Evolutionary conservation across 2,797 vertebrate genomes (phyloP), one percentile per base, ranked within the genome.

Genomic region (Cyprinodon diabolis): DNA sequence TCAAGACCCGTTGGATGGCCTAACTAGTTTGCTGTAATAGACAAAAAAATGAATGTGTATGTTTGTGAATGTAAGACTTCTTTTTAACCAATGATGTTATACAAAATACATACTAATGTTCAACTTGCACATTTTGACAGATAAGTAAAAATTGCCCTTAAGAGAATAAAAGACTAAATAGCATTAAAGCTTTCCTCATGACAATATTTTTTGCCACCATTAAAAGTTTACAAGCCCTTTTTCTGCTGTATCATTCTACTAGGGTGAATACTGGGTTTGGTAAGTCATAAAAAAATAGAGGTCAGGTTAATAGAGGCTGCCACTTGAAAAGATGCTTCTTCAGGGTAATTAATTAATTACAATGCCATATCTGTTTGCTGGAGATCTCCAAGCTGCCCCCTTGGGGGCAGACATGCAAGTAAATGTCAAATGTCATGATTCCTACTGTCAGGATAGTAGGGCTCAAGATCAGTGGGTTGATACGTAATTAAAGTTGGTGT

Each of bases 321-420:
- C 81, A 79, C 75, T 87, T 25, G 65, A 77, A 86, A 80, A 77
- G 30, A 87, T 75, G 56, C 40, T 75, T 56, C 79, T 87, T 90
- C 76, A 86, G 86, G 82, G 71, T 91, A 89, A 91, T 93, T 91
- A 91, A 91, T 91, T 84, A 87, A 90, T 92, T 84, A 86, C 85
- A 15, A 63, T 89, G 83, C 77, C 75, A 81, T 87, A 75, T 77
- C 80, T 85, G 80, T 91, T 85, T 86, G 75, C 76, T 76, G 80
- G 77, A 80, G 75, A 81, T 86, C 79, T 72, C 37, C 63, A 75
- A 62, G 66, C 78, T 75, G 76, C 75, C 85, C 86, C 78, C 3
- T 5, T 82, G 77, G 86, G 77, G 87, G 73, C 70, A 62, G 80
- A 80, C 84, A 83, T 83, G 82, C 74, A 80, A 82, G 73, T 80